Conservation (phyloP, 2,113 vertebrate genomes). For the Chaetops frenatus region DNA sequence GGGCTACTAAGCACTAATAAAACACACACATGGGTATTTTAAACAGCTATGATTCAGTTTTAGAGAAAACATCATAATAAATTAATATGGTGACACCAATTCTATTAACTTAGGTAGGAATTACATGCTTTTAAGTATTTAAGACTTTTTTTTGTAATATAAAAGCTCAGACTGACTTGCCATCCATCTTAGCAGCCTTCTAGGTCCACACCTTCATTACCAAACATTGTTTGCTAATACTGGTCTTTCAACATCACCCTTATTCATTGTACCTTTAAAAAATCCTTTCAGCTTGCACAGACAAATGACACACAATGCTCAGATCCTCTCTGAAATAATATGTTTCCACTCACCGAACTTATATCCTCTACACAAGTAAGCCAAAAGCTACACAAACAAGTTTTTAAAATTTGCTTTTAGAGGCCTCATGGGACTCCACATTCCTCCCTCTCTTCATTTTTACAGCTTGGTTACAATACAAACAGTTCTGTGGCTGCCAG, state of each 20-base stretch:
- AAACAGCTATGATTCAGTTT: neutral
- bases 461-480: neutral
- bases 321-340: neutral
- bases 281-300: neutral
- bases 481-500: neutral
- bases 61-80: neutral
- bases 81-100: neutral
- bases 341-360: constrained; percentile 11
- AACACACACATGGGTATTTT: neutral
- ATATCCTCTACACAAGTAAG: neutral
- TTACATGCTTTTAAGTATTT: neutral
- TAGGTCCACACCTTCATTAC: neutral
- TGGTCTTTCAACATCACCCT: neutral
- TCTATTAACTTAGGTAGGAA: neutral
- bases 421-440: neutral
- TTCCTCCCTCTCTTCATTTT: neutral
- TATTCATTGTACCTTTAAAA: neutral
- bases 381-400: neutral
- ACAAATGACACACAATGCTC: neutral
- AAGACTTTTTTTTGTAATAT: neutral
- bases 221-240: neutral
- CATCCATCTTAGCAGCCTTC: neutral
- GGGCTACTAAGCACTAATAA: neutral
- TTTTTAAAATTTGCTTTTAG: constrained; percentile 6
- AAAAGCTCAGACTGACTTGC: neutral